Evolutionary conservation across 2,888 invertebrate species (phyloP).

Genomic region (Oxystoma pomonae): DNA sequence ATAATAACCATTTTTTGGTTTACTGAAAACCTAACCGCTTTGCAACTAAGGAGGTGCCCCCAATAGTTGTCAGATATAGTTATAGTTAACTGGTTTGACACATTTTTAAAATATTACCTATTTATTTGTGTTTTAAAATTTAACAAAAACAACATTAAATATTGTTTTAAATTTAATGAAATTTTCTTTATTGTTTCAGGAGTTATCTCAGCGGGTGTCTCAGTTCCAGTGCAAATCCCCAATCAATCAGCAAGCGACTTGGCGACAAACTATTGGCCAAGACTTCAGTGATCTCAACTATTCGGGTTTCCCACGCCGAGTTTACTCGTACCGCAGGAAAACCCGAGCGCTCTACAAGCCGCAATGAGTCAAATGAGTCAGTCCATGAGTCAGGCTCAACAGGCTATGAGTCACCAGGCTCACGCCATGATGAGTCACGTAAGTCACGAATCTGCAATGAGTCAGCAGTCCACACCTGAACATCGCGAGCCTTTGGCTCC

Average conservation of each 20-base stretch:
- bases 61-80: too few relatives aligned
- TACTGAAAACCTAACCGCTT: too few relatives aligned
- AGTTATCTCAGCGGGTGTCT: slow-evolving; percentile 89
- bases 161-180: too few relatives aligned
- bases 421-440: background rate
- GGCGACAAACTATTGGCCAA: slow-evolving; percentile 78
- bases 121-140: too few relatives aligned
- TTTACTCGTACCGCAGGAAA: slow-evolving; percentile 62
- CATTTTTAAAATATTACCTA: too few relatives aligned
- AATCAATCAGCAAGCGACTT: slow-evolving; percentile 64
- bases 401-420: background rate
- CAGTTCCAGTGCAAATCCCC: slow-evolving; percentile 89
- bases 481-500: background rate
- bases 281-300: slow-evolving; percentile 90
- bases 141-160: slow-evolving; percentile 4
- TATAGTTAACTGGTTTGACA: too few relatives aligned
- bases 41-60: too few relatives aligned
- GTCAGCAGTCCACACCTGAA: background rate
- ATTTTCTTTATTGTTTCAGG: slow-evolving; percentile 60
- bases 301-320: slow-evolving; percentile 80
- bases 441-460: background rate
- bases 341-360: slow-evolving; percentile 53
- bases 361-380: background rate
- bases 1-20: too few relatives aligned
- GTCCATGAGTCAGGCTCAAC: background rate